phyloP scores from a whole-genome alignment of 2,888 invertebrate genomes.

The Netelia melanura region DNA sequence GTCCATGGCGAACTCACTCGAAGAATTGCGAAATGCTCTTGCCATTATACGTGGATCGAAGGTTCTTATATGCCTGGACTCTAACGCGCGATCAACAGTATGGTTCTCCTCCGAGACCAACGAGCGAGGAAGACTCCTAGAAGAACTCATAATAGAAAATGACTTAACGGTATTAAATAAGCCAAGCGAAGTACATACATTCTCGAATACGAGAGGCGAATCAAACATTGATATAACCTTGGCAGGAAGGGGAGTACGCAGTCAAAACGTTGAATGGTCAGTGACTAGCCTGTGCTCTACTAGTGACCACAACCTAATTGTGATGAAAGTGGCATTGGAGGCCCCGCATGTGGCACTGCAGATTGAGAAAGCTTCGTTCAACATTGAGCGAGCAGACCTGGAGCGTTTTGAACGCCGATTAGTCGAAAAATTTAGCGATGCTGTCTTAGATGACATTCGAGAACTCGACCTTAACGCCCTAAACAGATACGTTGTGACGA shows the following conservation, averaged over 20 bases:
- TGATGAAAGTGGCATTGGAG: background rate
- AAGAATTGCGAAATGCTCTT: too few relatives aligned
- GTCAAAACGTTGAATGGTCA: background rate
- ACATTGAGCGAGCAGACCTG: too few relatives aligned
- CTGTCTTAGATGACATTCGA: too few relatives aligned
- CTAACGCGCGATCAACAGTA: too few relatives aligned
- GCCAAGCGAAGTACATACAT: background rate
- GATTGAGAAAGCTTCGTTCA: too few relatives aligned
- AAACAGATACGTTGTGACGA: too few relatives aligned
- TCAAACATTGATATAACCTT: slow-evolving; percentile 58
- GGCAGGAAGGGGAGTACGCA: background rate
- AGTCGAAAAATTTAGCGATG: too few relatives aligned
- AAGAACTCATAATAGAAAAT: slow-evolving; percentile 39
- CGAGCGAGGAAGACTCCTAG: background rate
- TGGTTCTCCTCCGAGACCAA: too few relatives aligned
- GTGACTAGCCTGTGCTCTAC: background rate
- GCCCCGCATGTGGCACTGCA: too few relatives aligned
- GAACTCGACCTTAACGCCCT: too few relatives aligned
- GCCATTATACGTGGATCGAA: too few relatives aligned
- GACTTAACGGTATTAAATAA: slow-evolving; percentile 11
- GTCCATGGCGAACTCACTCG: slow-evolving; percentile 9
- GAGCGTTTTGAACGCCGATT: too few relatives aligned
- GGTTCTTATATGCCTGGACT: background rate
- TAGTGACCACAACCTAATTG: background rate
- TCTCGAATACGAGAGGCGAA: background rate